Base-by-base conservation (phyloP, 1,140 invertebrate species). In the Trissolcus basalis region DNA sequence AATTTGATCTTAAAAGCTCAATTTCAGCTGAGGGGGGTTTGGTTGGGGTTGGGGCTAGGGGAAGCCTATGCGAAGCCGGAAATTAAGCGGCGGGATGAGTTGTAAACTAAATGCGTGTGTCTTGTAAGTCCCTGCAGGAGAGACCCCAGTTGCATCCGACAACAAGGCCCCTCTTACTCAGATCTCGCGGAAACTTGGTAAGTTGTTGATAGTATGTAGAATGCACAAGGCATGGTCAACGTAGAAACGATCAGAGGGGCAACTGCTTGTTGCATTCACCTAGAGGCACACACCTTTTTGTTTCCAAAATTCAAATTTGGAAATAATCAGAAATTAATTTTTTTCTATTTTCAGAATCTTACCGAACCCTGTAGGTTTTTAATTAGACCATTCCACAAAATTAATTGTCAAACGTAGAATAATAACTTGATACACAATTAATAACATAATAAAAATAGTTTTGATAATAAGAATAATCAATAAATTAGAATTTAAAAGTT, bases 161-260 rank as follows among this genome's bases (percentile, higher is more conserved):
- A 91, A 91, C 89, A 91, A 90, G 86, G 89, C 90, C 83, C 91
- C 92, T 90, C 91, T 93, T 89, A 90, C 91, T 83, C 91, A 92
- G 89, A 89, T 93, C 82, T 91, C 91, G 80, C 89, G 90, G 79
- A 89, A 91, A 80, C 90, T 92, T 81, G 91, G 92, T 93, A 89
- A 92, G 91, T 92, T 60, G 55, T 32, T 53, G 56, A 81, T 58
- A 79, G 19, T 53, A 55, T 68, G 69, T 70, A 70, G 43, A 69
- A 68, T 77, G 54, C 77, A 69, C 78, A 81, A 84, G 74, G 78
- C 80, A 81, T 81, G 80, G 80, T 78, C 77, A 77, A 73, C 73
- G 75, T 80, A 84, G 80, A 79, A 77, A 84, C 65, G 76, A 79
- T 79, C 77, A 79, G 77, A 79, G 77, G 72, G 68, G 68, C 77